Percentiles rank a stretch among this genome's conserved stretches.
These are phyloP conservation scores for Heliconius ethilla DNA, from an alignment of 2,888 invertebrate genomes.

Conservation along the genomic window DNA sequence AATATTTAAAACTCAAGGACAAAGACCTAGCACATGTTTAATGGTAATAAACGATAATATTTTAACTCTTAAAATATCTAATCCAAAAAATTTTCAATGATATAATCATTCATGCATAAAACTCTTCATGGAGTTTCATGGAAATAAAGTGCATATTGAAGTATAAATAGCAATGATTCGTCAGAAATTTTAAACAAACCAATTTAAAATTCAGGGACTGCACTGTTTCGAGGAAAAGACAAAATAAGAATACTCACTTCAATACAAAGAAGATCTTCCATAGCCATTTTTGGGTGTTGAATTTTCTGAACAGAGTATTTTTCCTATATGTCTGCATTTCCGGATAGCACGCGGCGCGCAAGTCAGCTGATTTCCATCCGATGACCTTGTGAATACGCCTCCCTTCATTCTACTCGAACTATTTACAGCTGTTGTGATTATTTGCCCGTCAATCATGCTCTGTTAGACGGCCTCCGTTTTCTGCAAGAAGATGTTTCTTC, in stretches of 20 bases:
- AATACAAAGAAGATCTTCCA: constrained; percentile 33
- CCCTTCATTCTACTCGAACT: constrained; percentile 65
- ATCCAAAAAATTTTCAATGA: neutral
- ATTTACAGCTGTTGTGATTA: constrained; percentile 67
- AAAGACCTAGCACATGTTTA: constrained; percentile 28
- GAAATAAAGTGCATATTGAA: constrained; percentile 2
- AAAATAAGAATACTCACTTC: constrained; percentile 37
- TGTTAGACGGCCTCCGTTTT: constrained; percentile 67
- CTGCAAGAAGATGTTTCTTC: constrained; percentile 77
- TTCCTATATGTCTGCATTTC: constrained; percentile 59
- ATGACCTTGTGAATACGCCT: constrained; percentile 72
- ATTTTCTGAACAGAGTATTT: constrained; percentile 42
- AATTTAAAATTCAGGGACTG: constrained; percentile 23
- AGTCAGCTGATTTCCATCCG: constrained; percentile 77
- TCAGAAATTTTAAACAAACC: constrained; percentile 17
- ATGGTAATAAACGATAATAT: constrained; percentile 17
- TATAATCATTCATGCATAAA: constrained; percentile 20
- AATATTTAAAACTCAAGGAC: constrained; percentile 20
- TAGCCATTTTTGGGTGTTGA: constrained; percentile 20
- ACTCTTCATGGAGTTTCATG: neutral
- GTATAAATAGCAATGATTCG: constrained; percentile 21
- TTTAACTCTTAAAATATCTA: neutral
- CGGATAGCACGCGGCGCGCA: constrained; percentile 66
- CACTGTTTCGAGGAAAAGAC: constrained; percentile 16
- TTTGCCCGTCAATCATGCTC: constrained; percentile 51